Percentiles rank a stretch among this genome's conserved stretches.
Evolutionary conservation across 2,113 vertebrate species (phyloP).

Genomic region (Anolis carolinensis): DNA sequence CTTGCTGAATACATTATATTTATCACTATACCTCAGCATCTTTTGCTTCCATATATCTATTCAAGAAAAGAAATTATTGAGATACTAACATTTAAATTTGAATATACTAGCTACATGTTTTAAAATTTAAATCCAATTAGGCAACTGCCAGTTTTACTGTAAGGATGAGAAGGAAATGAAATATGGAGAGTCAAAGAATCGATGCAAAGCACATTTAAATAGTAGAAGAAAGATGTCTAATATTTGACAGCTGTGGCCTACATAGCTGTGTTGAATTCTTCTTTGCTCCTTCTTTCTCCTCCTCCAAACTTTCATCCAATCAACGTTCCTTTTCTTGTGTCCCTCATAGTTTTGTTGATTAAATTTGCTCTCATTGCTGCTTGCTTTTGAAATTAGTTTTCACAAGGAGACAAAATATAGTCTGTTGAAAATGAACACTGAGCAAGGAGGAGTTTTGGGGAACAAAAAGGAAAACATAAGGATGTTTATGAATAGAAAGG

Average conservation of each 20-base stretch:
- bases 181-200: background rate
- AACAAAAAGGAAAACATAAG: no score
- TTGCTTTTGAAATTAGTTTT: background rate
- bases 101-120: conserved; percentile 19
- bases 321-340: background rate
- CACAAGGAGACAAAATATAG: background rate
- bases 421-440: background rate
- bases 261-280: background rate
- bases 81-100: conserved; percentile 31
- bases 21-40: conserved; percentile 14
- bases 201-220: background rate
- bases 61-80: background rate
- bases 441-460: no score
- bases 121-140: conserved; percentile 23
- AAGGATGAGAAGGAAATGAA: background rate
- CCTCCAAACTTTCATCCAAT: background rate
- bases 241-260: background rate
- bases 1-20: conserved; percentile 49
- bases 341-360: background rate
- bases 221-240: conserved; percentile 13
- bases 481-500: no score
- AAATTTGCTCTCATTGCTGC: background rate
- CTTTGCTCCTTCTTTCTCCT: background rate
- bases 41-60: conserved; percentile 13
- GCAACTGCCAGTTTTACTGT: background rate